Evolutionary conservation across 2,113 vertebrate species (phyloP).

Genomic region (Gallinago media): DNA sequence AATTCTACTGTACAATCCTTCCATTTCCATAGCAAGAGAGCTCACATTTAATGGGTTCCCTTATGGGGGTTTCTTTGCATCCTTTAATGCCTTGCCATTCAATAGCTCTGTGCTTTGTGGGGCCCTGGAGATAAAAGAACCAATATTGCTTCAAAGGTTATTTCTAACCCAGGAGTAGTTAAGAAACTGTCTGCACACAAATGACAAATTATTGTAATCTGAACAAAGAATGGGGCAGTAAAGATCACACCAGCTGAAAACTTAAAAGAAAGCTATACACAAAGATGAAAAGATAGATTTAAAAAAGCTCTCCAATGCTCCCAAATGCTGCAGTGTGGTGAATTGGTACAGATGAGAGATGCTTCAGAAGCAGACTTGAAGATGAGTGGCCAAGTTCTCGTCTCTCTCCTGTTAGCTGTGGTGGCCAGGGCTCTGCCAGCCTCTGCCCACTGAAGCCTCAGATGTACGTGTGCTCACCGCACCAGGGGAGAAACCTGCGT

Average conservation of each 20-base stretch:
- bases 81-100: slow-evolving; percentile 72
- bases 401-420: background rate
- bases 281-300: slow-evolving; percentile 27
- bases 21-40: slow-evolving; percentile 56
- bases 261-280: slow-evolving; percentile 20
- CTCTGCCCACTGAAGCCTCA: background rate
- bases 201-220: slow-evolving; percentile 76
- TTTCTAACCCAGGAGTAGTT: slow-evolving; percentile 73
- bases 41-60: slow-evolving; percentile 62
- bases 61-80: slow-evolving; percentile 67
- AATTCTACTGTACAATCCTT: slow-evolving; percentile 34
- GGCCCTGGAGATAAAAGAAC: slow-evolving; percentile 68
- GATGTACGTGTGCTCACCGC: rapidly evolving
- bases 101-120: slow-evolving; percentile 65
- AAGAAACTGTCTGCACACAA: slow-evolving; percentile 62
- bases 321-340: slow-evolving; percentile 27
- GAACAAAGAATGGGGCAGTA: slow-evolving; percentile 61
- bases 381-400: background rate
- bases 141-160: slow-evolving; percentile 63
- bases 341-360: slow-evolving; percentile 53
- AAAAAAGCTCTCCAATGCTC: background rate
- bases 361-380: background rate
- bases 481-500: rapidly evolving
- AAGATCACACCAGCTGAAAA: slow-evolving; percentile 43
- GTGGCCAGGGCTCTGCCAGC: background rate